Conservation (phyloP, 2,797 vertebrate species). For the Enteromius viviparus region DNA sequence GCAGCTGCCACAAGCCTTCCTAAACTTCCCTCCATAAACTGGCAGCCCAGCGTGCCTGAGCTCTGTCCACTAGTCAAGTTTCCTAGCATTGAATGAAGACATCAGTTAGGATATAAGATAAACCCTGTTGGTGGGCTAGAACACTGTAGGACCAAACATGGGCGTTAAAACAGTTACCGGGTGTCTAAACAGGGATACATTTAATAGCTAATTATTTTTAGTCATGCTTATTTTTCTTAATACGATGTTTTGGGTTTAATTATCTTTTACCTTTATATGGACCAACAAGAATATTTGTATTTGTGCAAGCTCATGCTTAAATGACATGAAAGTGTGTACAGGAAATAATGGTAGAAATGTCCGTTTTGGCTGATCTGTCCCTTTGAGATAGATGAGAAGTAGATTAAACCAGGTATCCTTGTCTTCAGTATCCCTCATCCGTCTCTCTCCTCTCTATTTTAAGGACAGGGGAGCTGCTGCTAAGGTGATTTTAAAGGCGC, state of each 20-base stretch:
- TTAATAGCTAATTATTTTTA: neutral
- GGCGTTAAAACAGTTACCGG: neutral
- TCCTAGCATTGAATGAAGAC: constrained; percentile 52
- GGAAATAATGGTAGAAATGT: neutral
- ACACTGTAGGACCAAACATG: neutral
- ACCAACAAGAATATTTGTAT: neutral
- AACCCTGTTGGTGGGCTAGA: constrained; percentile 25
- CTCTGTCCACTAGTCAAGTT: constrained; percentile 37
- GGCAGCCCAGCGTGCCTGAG: constrained; percentile 39
- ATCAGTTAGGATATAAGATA: constrained; percentile 53
- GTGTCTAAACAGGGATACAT: neutral
- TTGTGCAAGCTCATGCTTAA: neutral
- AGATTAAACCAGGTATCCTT: constrained; percentile 1
- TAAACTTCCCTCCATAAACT: constrained; percentile 49
- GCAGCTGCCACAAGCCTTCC: constrained; percentile 26
- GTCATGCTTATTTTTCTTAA: neutral
- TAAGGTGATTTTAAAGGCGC: constrained; percentile 70
- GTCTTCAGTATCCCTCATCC: neutral
- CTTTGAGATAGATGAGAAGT: neutral
- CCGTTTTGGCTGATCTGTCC: neutral
- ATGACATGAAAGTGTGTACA: neutral
- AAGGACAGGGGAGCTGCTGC: constrained; percentile 64
- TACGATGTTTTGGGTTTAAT: neutral
- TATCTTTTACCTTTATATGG: neutral
- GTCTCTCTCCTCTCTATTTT: constrained; percentile 56